Evolutionary conservation across 2,888 invertebrate species (phyloP).

Genomic region (Noctua janthina): DNA sequence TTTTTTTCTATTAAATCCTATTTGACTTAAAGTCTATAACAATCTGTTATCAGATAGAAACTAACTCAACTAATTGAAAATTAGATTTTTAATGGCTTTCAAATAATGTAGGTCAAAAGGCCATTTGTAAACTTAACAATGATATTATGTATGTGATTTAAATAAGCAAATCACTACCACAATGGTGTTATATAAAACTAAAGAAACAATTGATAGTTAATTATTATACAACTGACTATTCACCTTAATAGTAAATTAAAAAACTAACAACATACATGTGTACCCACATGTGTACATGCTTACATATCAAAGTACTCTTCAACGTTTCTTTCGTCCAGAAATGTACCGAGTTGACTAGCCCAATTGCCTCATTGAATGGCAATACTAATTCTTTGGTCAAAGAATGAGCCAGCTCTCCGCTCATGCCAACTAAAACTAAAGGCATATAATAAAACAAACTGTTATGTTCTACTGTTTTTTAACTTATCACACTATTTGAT

Average conservation of each 20-base stretch:
- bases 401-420: not conserved
- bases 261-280: not conserved
- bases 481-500: not conserved
- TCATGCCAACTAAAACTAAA: not conserved
- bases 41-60: not conserved
- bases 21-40: not conserved
- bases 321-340: not conserved
- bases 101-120: not conserved
- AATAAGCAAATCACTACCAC: not conserved
- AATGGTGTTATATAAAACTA: constrained; percentile 1
- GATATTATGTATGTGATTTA: not conserved
- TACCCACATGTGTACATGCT: no score
- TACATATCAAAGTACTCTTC: not conserved
- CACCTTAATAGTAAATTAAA: not conserved
- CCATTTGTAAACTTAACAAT: not conserved
- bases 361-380: not conserved
- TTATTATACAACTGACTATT: not conserved
- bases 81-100: not conserved
- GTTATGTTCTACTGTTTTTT: not conserved
- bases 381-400: not conserved
- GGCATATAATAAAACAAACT: not conserved
- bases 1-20: not conserved
- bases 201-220: not conserved
- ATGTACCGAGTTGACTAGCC: not conserved
- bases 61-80: not conserved